Evolutionary conservation across 2,888 invertebrate genomes (phyloP).

Genomic region (Muscina levida): DNA sequence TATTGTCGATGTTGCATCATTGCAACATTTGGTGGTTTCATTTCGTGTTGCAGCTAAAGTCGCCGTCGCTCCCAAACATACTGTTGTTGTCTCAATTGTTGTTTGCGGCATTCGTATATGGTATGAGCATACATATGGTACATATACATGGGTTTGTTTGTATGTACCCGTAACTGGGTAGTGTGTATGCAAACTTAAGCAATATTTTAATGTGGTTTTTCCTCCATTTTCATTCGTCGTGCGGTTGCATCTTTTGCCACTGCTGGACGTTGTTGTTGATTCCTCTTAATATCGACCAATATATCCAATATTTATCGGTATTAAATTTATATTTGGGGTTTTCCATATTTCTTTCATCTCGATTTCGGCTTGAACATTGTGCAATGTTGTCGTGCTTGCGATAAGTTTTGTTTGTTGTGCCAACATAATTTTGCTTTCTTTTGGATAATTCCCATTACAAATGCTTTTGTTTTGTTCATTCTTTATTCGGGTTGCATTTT

Average conservation of each 20-base stretch:
- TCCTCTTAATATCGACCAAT: slow-evolving; percentile 4
- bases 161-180: too few relatives aligned
- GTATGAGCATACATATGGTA: slow-evolving; percentile 11
- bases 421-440: slow-evolving; percentile 39
- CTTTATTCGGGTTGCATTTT: slow-evolving; percentile 13
- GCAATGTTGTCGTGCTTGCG: slow-evolving; percentile 12
- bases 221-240: neutral
- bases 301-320: slow-evolving; percentile 22
- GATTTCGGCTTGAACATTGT: slow-evolving; percentile 34
- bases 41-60: slow-evolving; percentile 16
- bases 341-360: slow-evolving; percentile 27
- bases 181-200: slow-evolving; percentile 36
- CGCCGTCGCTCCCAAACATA: slow-evolving; percentile 35
- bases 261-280: slow-evolving; percentile 1
- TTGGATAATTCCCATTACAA: slow-evolving; percentile 26
- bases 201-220: slow-evolving; percentile 39
- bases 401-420: too few relatives aligned
- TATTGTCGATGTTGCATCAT: slow-evolving; percentile 40
- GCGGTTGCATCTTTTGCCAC: neutral
- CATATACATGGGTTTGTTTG: too few relatives aligned
- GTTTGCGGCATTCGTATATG: neutral
- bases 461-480: slow-evolving; percentile 15
- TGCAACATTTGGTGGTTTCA: slow-evolving; percentile 52
- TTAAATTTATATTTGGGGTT: slow-evolving; percentile 28
- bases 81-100: slow-evolving; percentile 14